These are phyloP conservation scores for Ceratina calcarata DNA, from an alignment of 1,140 invertebrate genomes.

Conservation along the genomic window DNA sequence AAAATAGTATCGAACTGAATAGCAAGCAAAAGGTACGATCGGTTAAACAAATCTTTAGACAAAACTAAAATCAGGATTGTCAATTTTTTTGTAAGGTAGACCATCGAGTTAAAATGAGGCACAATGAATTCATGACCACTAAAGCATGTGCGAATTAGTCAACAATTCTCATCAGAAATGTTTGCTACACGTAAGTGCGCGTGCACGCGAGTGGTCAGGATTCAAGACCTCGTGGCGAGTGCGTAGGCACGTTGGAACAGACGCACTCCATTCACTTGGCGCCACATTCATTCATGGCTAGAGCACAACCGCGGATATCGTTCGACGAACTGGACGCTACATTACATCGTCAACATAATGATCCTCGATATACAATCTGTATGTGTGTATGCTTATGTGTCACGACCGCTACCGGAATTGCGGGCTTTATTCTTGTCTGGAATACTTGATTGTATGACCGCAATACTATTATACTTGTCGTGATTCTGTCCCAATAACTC, in stretches of 20 bases:
- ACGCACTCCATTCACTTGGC: slow-evolving; percentile 80
- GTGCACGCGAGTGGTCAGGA: slow-evolving; percentile 19
- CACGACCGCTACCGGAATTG: slow-evolving; percentile 37
- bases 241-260: slow-evolving; percentile 74
- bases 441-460: background rate
- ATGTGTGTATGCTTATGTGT: background rate
- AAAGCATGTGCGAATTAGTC: slow-evolving; percentile 73
- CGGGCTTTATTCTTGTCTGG: slow-evolving; percentile 15
- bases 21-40: background rate
- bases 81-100: no score
- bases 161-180: slow-evolving; percentile 56
- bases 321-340: slow-evolving; percentile 29
- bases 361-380: slow-evolving; percentile 27
- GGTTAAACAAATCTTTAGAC: background rate
- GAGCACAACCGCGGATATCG: slow-evolving; percentile 36
- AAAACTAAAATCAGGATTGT: background rate
- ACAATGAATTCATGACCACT: slow-evolving; percentile 33
- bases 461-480: background rate
- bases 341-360: slow-evolving; percentile 37
- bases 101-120: slow-evolving; percentile 36
- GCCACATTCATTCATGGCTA: slow-evolving; percentile 79
- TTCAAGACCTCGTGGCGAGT: slow-evolving; percentile 52
- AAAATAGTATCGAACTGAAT: slow-evolving; percentile 3
- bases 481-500: background rate
- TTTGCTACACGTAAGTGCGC: slow-evolving; percentile 29